Evolutionary conservation across 2,888 invertebrate genomes (phyloP), one percentile per base, ranked within the genome.

Genomic region (Erynnis tages): DNA sequence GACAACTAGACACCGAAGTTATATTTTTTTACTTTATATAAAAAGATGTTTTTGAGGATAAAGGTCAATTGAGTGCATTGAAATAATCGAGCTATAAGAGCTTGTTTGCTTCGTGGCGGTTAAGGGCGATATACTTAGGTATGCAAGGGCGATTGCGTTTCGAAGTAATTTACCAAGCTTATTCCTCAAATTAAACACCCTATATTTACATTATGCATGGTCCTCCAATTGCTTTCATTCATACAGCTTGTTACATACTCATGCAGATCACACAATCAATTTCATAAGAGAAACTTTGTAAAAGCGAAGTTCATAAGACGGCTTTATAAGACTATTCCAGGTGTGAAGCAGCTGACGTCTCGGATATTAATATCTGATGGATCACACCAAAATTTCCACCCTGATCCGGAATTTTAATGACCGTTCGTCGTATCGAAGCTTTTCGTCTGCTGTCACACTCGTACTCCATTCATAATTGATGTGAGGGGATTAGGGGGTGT

Each of bases 251-350:
- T 25, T 25, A n/a, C n/a, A 43, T 32, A 53, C 55, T 50, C 30
- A 54, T 46, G 53, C 47, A 34, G 34, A 34, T 14, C 14, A 16
- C 2, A n/a, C n/a, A 45, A 40, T 54, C 54, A 37, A 45, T 49
- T 23, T 41, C 49, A 43, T 53, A 55, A 46, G 54, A 54, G 40
- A 57, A 63, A 59, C 50, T 82, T 82, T 82, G 72, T 79, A 75
- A 81, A 78, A 79, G 76, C 73, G 60, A 77, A 82, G 79, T 79
- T 84, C 74, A 82, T 82, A 82, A 83, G 76, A 73, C 76, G 72
- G 72, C 79, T 82, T 82, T 83, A 84, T 83, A 82, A 79, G 76
- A 70, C 69, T 72, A 79, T 78, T 77, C 73, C 82, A 82, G 84
- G 81, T 83, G 80, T 73, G 67, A 71, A 76, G 63, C 81, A 82